Base-by-base conservation (phyloP, 2,888 invertebrate genomes). In the Apomyelois bistriatella region DNA sequence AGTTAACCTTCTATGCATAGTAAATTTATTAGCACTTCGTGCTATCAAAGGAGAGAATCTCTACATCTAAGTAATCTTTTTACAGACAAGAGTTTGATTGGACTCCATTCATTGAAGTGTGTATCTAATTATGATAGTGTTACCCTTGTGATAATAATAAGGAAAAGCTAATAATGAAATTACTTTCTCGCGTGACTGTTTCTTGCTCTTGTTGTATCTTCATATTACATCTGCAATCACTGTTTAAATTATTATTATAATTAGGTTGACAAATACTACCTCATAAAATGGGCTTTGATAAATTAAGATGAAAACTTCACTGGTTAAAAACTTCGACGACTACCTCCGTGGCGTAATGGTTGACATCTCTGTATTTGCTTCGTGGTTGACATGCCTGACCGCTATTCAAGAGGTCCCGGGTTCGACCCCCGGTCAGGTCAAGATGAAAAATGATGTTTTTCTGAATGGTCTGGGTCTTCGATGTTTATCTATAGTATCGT, bases 221-320 rank as follows among this genome's bases (percentile, higher is more conserved):
- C 30, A 6, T 32, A 6, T 9, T 32, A 10, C 10, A 32, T 7
- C 22, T 36, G 36, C n/a, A 38, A 13, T 38, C 13, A 8, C 3
- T 8, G 3, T 38, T 38, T 38, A 15, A 38, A 38, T 15, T 15
- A 10, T 13, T 38, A 7, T 38, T 12, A 15, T 38, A 38, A 15
- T 38, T 38, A 5, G 37, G 6, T 13, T 38, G 37, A 22, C 7
- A 38, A 57, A 58, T 60, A 66, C 68, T 64, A 64, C 63, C 68
- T 69, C 69, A 59, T 68, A 65, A 68, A 74, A 15, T 7, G 37
- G 5, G 22, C 5, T 22, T 22, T 22, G 22, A 22, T 22, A 22
- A 22, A 22, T 22, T 22, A 2, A 5, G 3, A 3, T 22, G 22
- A 22, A 22, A 22, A 22, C 22, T 22, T 22, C 22, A 22, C 22